Evolutionary conservation across 2,113 vertebrate species (phyloP).

Genomic region (Bombycilla garrulus): DNA sequence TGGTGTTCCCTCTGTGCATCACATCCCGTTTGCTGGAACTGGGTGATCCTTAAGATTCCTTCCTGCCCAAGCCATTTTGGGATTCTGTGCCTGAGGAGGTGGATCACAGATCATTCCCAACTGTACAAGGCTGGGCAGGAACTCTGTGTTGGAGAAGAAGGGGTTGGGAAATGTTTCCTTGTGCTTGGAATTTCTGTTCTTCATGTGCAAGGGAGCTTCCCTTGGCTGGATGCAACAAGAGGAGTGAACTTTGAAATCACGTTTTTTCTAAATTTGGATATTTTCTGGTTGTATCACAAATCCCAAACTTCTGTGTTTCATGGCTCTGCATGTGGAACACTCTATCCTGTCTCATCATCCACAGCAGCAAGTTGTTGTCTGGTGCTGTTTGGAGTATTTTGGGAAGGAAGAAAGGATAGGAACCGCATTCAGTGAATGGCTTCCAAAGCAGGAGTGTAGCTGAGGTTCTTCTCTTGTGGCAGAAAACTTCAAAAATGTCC

Average conservation of each 20-base stretch:
- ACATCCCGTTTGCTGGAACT: accelerated
- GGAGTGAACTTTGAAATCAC: not conserved
- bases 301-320: not conserved
- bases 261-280: not conserved
- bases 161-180: not conserved
- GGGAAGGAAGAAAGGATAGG: not conserved
- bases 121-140: not conserved
- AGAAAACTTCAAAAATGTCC: not conserved
- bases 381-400: not conserved
- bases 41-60: not conserved
- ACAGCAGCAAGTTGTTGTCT: not conserved
- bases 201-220: not conserved
- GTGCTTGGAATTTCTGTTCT: not conserved
- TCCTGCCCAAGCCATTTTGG: not conserved
- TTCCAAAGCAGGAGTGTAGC: not conserved
- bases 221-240: not conserved
- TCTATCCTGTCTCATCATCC: too few relatives aligned
- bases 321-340: not conserved
- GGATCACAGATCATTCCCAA: not conserved
- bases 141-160: not conserved
- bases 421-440: accelerated
- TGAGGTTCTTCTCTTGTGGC: not conserved
- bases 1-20: not conserved
- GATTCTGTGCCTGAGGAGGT: not conserved
- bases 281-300: not conserved